A percentile compares a stretch with the other conserved stretches of the same genome.
These are phyloP conservation scores for Eupithecia subfuscata DNA, from an alignment of 2,888 invertebrate species.

Conservation along the genomic window DNA sequence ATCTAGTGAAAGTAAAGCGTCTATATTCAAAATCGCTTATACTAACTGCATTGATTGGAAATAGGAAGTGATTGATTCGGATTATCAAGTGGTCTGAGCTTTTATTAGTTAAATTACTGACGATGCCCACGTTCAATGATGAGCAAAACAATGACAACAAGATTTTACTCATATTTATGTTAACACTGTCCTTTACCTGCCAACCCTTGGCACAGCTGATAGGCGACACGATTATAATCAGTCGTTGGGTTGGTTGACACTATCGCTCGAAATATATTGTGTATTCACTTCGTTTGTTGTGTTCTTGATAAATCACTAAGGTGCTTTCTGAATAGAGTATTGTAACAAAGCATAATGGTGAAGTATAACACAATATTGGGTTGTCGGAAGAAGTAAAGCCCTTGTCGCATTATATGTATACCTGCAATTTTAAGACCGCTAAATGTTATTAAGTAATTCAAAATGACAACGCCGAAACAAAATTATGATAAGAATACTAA, in stretches of 20 bases:
- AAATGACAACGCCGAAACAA: not conserved
- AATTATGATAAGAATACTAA: not conserved
- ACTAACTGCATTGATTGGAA: not conserved
- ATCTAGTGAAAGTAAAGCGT: conserved; percentile 5
- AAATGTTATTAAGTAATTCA: not conserved
- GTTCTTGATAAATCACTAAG: conserved; percentile 63
- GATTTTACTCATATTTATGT: too few species aligned
- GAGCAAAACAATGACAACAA: too few species aligned
- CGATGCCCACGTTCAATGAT: not conserved
- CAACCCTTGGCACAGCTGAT: conserved; percentile 45
- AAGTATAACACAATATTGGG: not conserved
- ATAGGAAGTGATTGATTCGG: not conserved
- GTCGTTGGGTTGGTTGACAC: conserved; percentile 60
- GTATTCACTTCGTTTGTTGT: conserved; percentile 56
- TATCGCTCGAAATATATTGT: conserved; percentile 72
- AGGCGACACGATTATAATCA: conserved; percentile 63
- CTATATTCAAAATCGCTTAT: not conserved
- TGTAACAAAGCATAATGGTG: not conserved
- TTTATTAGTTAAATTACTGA: not conserved
- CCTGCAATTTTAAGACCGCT: not conserved
- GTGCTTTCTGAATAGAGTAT: conserved; percentile 25
- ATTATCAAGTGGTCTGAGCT: not conserved
- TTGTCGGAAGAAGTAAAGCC: not conserved
- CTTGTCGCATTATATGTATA: not conserved
- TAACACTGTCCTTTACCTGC: conserved; percentile 10